phyloP scores from a whole-genome alignment of 92 coral and sea anemone genomes.

The Zoanthus gigantus region DNA sequence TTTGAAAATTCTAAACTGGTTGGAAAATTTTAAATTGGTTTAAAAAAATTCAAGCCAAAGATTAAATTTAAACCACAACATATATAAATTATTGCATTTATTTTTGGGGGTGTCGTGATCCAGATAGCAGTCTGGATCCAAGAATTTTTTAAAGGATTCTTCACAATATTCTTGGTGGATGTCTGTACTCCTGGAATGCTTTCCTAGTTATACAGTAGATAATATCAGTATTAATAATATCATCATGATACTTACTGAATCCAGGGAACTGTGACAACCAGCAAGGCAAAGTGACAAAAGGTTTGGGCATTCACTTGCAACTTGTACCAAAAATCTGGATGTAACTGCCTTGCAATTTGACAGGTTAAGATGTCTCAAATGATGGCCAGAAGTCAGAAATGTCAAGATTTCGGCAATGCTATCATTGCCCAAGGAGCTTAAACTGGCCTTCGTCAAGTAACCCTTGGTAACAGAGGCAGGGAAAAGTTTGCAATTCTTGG shows the following conservation, averaged over 20 bases:
- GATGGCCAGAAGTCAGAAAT: conserved; percentile 1
- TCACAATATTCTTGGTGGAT: too few species aligned
- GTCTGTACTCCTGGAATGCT: too few species aligned
- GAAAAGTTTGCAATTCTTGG: neutral
- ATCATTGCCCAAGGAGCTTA: neutral
- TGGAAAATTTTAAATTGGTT: too few species aligned
- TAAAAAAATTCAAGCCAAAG: too few species aligned
- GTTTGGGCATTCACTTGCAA: conserved; percentile 29
- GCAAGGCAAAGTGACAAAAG: neutral
- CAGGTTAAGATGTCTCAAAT: conserved; percentile 30
- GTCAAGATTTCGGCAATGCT: neutral
- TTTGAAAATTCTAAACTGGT: too few species aligned
- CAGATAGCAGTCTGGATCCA: too few species aligned
- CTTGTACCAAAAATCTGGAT: conserved; percentile 2
- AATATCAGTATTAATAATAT: neutral
- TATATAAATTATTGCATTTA: too few species aligned
- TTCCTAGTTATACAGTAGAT: too few species aligned
- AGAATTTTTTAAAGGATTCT: too few species aligned
- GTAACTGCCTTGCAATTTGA: neutral
- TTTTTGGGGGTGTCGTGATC: too few species aligned
- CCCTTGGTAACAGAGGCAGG: conserved; percentile 8
- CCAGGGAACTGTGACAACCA: conserved; percentile 14
- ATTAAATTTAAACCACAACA: too few species aligned
- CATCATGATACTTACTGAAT: conserved; percentile 5
- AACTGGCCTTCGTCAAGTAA: conserved; percentile 24